phyloP scores from a whole-genome alignment of 1,140 invertebrate genomes.

The Tetragnatha versicolor region DNA sequence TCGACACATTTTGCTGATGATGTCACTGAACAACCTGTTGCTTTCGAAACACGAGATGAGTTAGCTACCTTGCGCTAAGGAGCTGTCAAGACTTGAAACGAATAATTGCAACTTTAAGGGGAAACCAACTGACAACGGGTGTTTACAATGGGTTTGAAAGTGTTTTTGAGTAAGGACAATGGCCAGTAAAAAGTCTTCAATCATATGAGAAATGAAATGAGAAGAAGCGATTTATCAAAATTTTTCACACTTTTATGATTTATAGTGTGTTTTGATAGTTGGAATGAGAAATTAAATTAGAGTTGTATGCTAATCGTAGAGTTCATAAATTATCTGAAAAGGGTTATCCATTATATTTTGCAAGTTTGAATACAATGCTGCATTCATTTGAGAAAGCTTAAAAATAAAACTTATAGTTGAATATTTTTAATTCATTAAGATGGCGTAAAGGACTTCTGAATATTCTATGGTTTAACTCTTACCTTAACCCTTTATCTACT shows the following conservation, averaged over 20 bases:
- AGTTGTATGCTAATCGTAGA: neutral
- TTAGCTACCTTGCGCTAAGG: neutral
- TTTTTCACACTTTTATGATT: neutral
- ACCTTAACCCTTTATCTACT: too few relatives aligned
- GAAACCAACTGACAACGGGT: neutral
- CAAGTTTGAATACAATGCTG: too few relatives aligned
- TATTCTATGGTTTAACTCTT: too few relatives aligned
- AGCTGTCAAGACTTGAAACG: neutral
- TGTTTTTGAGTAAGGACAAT: neutral
- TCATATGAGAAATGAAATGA: neutral
- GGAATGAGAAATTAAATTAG: neutral
- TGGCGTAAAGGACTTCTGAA: too few relatives aligned
- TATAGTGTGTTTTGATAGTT: neutral
- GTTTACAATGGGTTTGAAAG: neutral
- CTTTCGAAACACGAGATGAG: conserved; percentile 29
- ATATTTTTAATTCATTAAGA: too few relatives aligned
- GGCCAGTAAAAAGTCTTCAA: neutral
- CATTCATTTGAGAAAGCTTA: too few relatives aligned
- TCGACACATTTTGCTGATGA: conserved; percentile 31
- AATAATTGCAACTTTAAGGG: conserved; percentile 15
- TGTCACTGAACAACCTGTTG: conserved; percentile 36
- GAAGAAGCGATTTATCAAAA: neutral
- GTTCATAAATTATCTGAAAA: too few relatives aligned
- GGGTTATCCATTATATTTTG: too few relatives aligned
- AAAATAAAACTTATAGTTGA: too few relatives aligned